Conservation (phyloP, 2,113 vertebrate species). For the Castor canadensis region DNA sequence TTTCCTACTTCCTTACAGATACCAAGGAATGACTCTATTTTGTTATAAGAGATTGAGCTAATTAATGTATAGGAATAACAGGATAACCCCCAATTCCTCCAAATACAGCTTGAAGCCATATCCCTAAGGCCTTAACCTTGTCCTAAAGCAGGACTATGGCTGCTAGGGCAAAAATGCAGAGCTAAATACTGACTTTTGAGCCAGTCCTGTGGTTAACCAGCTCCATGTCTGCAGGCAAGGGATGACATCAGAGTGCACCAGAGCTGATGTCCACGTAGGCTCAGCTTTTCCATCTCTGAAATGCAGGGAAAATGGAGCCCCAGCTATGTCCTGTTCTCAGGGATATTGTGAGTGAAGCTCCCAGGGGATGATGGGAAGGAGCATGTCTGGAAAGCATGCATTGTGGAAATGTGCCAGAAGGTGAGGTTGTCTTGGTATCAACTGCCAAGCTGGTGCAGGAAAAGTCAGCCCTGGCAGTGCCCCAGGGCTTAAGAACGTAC, state of each 20-base stretch:
- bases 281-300: background rate
- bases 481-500: background rate
- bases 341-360: background rate
- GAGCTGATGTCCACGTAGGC: too few relatives aligned
- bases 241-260: background rate
- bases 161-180: background rate
- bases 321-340: background rate
- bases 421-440: background rate
- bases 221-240: background rate
- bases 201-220: background rate
- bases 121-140: background rate
- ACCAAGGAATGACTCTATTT: background rate
- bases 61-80: background rate
- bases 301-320: background rate
- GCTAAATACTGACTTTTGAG: too few relatives aligned
- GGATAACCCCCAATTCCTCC: background rate
- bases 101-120: background rate
- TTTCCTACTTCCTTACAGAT: background rate
- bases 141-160: background rate
- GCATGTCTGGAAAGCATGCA: accelerated
- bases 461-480: background rate
- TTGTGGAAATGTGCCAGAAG: background rate
- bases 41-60: background rate
- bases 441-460: background rate
- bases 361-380: accelerated